Base-by-base conservation (phyloP, 1,140 invertebrate genomes). In the Drosophila biarmipes region DNA sequence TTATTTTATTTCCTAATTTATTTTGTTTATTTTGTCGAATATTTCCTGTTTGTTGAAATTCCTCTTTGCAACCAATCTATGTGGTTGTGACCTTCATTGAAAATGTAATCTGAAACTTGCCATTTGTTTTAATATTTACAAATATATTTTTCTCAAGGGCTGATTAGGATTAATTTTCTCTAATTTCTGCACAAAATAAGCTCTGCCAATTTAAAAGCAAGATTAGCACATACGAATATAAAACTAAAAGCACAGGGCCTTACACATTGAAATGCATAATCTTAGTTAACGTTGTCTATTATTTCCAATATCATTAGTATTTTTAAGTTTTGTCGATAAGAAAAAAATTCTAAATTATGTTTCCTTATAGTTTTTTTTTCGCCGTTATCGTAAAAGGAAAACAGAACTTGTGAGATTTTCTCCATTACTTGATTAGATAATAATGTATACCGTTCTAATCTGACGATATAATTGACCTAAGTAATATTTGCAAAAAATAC, bases 401-500 rank as follows among this genome's bases (percentile, higher is more conserved):
- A 37, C 19, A 57, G 29, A 69, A 46, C 38, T 40, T 52, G 34
- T 15, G 52, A 34, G 29, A 52, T 52, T 56, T 27, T 21, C 40
- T 69, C 34, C 24, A 54, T 69, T 67, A 46, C 40, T 46, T 52
- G 53, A 53, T 45, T 62, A 57, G 15, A 53, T 42, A 56, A 58
- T 48, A 35, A 57, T 61, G 61, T 55, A 59, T 46, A 73, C 37
- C 57, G 45, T 46, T 35, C 42, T 46, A 49, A 54, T 78, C 29
- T 67, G 45, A 45, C 45, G 37, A 72, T 29, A 59, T 63, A 74
- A 53, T 55, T 80, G 63, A 74, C 48, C 45, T 72, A 66, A 58
- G 64, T 76, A 75, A 66, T 43, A 72, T 35, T 64, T 53, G 67
- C 43, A 78, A 63, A 73, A 42, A 78, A 67, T 48, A 53, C 63